These are phyloP conservation scores for Centrocercus urophasianus DNA, from an alignment of 2,113 vertebrate genomes.

Conservation along the genomic window DNA sequence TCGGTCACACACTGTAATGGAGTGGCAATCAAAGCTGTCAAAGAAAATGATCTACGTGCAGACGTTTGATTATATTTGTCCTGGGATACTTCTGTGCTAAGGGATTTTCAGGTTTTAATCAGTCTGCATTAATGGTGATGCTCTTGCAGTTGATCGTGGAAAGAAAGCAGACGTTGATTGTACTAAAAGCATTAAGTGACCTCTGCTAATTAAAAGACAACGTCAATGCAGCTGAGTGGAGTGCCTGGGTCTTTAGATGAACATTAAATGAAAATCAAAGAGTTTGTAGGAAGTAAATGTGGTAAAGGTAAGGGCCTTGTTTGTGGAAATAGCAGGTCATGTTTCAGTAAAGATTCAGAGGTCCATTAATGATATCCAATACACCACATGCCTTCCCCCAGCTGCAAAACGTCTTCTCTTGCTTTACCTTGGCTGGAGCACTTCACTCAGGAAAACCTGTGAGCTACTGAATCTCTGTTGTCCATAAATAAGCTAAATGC, in stretches of 20 bases:
- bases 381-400: background rate
- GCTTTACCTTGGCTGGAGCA: background rate
- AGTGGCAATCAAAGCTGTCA: conserved; percentile 34
- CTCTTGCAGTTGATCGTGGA: conserved; percentile 23
- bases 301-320: conserved; percentile 38
- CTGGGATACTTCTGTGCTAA: background rate
- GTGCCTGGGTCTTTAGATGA: conserved; percentile 65
- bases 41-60: background rate
- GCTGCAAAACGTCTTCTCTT: background rate
- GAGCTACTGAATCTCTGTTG: background rate
- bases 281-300: conserved; percentile 67
- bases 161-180: conserved; percentile 52
- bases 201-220: conserved; percentile 81
- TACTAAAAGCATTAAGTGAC: conserved; percentile 73
- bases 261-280: conserved; percentile 61
- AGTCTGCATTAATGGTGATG: conserved; percentile 33
- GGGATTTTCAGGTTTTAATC: conserved; percentile 56
- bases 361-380: background rate
- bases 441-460: background rate
- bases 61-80: conserved; percentile 11
- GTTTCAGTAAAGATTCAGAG: background rate
- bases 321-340: conserved; percentile 14
- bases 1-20: background rate
- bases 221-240: conserved; percentile 59
- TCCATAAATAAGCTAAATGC: conserved; percentile 41